Base-by-base conservation (phyloP, 2,797 vertebrate genomes). In the Halcyon leucocephala region DNA sequence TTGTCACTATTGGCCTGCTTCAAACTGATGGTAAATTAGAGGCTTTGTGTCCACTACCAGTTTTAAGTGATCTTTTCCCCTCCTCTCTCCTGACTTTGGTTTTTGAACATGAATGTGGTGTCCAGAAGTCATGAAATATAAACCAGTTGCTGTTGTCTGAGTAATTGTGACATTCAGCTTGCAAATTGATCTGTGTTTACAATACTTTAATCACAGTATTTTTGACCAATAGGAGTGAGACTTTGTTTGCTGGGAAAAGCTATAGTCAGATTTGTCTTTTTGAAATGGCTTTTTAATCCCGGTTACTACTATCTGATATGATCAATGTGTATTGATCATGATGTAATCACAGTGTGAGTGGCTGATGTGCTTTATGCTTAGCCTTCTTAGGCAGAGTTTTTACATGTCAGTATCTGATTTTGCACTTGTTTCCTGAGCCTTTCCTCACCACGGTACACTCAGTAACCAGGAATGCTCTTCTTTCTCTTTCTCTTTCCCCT, bases 401-500 rank as follows among this genome's bases (percentile, higher is more conserved):
- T 77, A 39, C 2, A 1, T 46, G n/a, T 54, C n/a, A 33, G 0
- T 76, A 46, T 35, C 41, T 81, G 79, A 52, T 81, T 77, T 52
- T 70, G 57, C 35, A 9, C 77, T 88, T 89, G 61, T 87, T 85
- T 85, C 26, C 33, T 83, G 42, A 69, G 3, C 46, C 51, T 28
- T 84, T 66, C 31, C 41, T 88, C 46, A 24, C 25, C 17, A 25
- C n/a, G 16, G 35, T 62, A 44, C 33, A 31, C 29, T 77, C 77
- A 84, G 46, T 92, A 92, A 92, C 55, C n/a, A 48, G 62, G 66
- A 92, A 86, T 89, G 73, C 18, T 80, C 18, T 82, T 90, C 39
- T 14, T 33, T 91, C 44, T 91, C n/a, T 96, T 88, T 85, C 16
- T 82, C 80, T 55, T 82, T 42, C 51, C 46, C 16, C 14, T 76